These are phyloP conservation scores for Myiothlypis chrysogaster DNA, from an alignment of 2,797 vertebrate genomes.

Conservation along the genomic window DNA sequence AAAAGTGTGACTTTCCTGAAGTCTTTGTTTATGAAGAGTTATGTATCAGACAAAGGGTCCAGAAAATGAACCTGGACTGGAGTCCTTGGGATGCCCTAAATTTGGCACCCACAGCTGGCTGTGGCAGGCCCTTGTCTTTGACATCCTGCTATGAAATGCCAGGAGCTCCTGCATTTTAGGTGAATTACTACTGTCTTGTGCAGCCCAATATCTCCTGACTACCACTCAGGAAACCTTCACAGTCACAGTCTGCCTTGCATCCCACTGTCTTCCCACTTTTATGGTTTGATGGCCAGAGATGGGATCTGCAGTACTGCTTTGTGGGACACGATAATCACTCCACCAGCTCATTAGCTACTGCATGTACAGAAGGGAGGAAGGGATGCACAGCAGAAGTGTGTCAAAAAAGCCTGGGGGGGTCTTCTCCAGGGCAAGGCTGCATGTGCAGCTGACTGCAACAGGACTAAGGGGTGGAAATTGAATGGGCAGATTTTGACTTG, in stretches of 20 bases:
- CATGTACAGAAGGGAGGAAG: background rate
- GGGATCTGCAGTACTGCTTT: background rate
- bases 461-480: background rate
- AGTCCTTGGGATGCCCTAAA: background rate
- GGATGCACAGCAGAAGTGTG: background rate
- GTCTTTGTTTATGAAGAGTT: background rate
- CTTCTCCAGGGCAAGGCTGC: background rate
- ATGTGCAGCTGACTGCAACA: fast-evolving
- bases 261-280: background rate
- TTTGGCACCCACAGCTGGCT: background rate
- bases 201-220: background rate
- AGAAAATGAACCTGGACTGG: background rate
- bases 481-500: background rate
- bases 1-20: background rate
- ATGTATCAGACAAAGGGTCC: background rate
- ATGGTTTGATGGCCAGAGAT: background rate
- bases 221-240: background rate
- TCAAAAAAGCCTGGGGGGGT: background rate
- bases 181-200: background rate
- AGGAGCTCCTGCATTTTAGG: background rate
- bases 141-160: background rate
- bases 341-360: background rate
- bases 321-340: fast-evolving
- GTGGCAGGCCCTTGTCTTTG: background rate
- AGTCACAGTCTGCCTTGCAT: background rate